These are phyloP conservation scores for Papilio polyxenes DNA, from an alignment of 1,140 invertebrate genomes.

Conservation along the genomic window DNA sequence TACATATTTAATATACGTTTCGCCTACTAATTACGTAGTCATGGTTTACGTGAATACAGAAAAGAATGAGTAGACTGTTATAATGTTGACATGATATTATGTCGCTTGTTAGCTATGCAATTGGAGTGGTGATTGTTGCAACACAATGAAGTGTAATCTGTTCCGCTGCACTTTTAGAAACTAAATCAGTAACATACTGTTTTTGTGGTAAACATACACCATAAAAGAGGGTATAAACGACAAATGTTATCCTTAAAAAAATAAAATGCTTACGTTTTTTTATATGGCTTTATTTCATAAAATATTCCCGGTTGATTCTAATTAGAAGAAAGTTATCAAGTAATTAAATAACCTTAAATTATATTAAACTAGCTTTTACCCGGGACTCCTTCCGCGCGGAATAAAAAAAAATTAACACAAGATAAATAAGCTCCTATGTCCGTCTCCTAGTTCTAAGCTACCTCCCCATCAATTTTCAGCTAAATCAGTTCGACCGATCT, in stretches of 20 bases:
- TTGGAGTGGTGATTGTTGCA: background rate
- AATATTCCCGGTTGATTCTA: background rate
- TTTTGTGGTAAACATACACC: background rate
- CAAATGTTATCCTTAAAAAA: background rate
- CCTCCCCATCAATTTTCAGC: no score
- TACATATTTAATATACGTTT: background rate
- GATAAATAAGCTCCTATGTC: no score
- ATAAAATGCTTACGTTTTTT: no score
- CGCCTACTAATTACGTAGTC: background rate
- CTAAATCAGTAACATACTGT: background rate
- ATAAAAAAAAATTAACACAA: no score
- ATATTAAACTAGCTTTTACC: no score
- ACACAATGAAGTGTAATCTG: constrained; percentile 6
- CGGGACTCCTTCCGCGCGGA: no score
- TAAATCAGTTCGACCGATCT: no score
- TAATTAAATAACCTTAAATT: background rate
- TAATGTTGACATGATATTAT: background rate
- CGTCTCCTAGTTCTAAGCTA: no score
- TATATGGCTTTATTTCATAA: no score
- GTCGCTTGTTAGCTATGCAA: background rate
- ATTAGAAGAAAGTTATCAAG: background rate
- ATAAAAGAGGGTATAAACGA: background rate
- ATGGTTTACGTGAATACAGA: background rate
- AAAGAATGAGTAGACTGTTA: background rate
- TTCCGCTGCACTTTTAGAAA: constrained; percentile 16